These are phyloP conservation scores for Montipora capricornis DNA, from an alignment of 64 coral and sea anemone genomes.

Conservation along the genomic window DNA sequence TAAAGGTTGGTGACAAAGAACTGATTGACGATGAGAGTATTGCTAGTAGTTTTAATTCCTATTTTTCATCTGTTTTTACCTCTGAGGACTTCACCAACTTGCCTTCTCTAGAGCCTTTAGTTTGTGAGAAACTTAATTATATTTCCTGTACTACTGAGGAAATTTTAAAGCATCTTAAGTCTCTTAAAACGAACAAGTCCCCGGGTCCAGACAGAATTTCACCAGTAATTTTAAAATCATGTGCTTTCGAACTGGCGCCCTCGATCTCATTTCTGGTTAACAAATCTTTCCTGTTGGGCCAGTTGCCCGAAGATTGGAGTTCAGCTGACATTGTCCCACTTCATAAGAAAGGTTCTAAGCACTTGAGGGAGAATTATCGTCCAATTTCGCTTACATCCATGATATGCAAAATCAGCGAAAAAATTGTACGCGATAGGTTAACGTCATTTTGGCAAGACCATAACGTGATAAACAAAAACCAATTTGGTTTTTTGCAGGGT, in stretches of 20 bases:
- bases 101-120: too few relatives aligned
- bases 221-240: conserved; percentile 16
- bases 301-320: conserved; percentile 9
- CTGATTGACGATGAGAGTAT: conserved; percentile 25
- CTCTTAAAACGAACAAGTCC: conserved; percentile 42
- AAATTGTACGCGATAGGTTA: conserved; percentile 58
- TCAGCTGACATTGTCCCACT: background rate
- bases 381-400: conserved; percentile 34
- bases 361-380: background rate
- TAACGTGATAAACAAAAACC: conserved; percentile 6
- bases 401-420: conserved; percentile 66
- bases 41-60: background rate
- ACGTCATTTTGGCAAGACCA: conserved; percentile 3
- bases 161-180: too few relatives aligned
- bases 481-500: conserved; percentile 28
- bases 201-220: conserved; percentile 71
- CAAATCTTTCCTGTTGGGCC: conserved; percentile 1
- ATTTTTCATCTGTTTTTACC: too few relatives aligned
- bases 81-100: too few relatives aligned
- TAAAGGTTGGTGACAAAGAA: conserved; percentile 26
- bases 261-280: conserved; percentile 20
- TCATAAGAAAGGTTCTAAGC: background rate
- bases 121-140: too few relatives aligned
- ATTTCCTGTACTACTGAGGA: too few relatives aligned
- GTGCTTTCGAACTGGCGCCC: conserved; percentile 9